Percentiles rank a stretch among this genome's conserved stretches.
phyloP scores from a whole-genome alignment of 2,888 invertebrate genomes.

The Hirtodrosophila cameraria region DNA sequence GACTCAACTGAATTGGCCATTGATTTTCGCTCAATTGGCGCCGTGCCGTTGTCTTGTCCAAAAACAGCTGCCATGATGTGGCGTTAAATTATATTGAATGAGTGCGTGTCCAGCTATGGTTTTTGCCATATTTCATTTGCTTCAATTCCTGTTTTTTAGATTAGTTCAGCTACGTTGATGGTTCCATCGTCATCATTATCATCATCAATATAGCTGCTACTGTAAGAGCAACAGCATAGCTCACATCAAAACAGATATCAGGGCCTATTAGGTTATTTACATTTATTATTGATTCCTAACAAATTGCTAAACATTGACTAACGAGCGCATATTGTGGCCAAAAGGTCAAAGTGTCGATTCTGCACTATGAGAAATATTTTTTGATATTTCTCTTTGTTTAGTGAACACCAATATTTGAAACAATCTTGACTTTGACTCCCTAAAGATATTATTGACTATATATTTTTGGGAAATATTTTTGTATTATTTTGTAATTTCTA shows the following conservation, averaged over 20 bases:
- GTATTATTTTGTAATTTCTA: no score
- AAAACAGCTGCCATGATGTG: slow-evolving; percentile 68
- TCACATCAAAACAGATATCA: not conserved
- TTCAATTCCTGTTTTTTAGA: slow-evolving; percentile 43
- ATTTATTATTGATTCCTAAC: slow-evolving; percentile 74
- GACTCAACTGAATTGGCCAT: slow-evolving; percentile 41
- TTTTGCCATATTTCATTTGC: slow-evolving; percentile 66
- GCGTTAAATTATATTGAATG: slow-evolving; percentile 69
- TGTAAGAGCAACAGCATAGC: slow-evolving; percentile 12
- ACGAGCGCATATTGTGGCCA: slow-evolving; percentile 71
- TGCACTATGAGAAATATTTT: slow-evolving; percentile 21
- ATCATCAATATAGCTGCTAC: slow-evolving; percentile 16
- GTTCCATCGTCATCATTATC: slow-evolving; percentile 36
- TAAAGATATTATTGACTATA: no score
- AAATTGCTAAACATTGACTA: slow-evolving; percentile 72
- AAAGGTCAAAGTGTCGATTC: slow-evolving; percentile 64
- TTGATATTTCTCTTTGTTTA: no score
- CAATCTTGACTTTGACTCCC: no score
- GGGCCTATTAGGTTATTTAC: slow-evolving; percentile 69
- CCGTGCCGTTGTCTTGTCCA: slow-evolving; percentile 54
- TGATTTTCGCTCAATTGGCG: slow-evolving; percentile 70
- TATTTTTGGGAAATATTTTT: no score
- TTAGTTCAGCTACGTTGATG: slow-evolving; percentile 41
- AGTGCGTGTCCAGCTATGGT: slow-evolving; percentile 46
- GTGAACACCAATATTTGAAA: no score